Conservation (phyloP, 2,113 vertebrate genomes). For the Carlito syrichta region DNA sequence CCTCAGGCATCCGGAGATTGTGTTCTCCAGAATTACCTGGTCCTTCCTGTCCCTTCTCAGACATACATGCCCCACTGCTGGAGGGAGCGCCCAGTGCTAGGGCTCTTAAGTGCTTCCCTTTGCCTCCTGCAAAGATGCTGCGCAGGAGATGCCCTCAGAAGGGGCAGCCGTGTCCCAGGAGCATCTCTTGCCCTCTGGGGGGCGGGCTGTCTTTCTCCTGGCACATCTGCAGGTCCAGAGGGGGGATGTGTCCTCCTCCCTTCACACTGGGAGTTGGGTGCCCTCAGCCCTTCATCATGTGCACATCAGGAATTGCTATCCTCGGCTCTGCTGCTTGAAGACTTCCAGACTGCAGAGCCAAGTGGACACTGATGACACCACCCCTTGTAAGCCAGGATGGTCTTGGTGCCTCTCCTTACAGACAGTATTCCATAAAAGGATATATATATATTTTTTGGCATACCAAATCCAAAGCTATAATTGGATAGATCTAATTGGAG, state of each 20-base stretch:
- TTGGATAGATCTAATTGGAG: conserved; percentile 15
- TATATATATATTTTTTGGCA: background rate
- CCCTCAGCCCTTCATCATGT: background rate
- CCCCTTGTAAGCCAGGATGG: background rate
- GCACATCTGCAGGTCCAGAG: background rate
- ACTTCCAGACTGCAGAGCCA: background rate
- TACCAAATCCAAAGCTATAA: conserved; percentile 10
- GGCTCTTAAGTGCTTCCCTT: background rate
- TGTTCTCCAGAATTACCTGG: background rate
- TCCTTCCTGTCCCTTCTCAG: background rate
- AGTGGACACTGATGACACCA: no score
- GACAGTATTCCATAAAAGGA: conserved; percentile 27
- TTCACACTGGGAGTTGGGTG: background rate
- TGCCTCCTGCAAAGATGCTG: background rate
- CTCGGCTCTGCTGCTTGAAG: background rate
- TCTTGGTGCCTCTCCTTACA: conserved; percentile 31
- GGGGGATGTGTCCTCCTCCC: background rate
- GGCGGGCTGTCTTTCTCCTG: background rate
- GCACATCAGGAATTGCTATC: background rate
- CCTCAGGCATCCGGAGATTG: background rate
- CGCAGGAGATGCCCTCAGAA: background rate
- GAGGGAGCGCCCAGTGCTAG: background rate
- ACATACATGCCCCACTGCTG: background rate
- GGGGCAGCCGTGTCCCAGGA: background rate
- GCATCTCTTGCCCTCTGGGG: background rate